phyloP scores from a whole-genome alignment of 1,140 invertebrate genomes.

The Archivesica marissinica region DNA sequence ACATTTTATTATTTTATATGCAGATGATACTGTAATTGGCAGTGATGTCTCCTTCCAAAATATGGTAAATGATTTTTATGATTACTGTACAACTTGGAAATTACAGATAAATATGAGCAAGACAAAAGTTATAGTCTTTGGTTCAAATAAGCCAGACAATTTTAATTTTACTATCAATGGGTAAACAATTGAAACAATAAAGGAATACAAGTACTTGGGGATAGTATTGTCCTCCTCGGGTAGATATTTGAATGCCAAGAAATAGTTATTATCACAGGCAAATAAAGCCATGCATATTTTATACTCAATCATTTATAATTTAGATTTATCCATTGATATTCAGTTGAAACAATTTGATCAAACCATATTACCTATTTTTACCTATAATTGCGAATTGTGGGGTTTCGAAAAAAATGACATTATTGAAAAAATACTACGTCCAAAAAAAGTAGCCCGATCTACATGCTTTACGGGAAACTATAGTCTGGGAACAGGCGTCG shows the following conservation, averaged over 20 bases:
- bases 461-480: neutral
- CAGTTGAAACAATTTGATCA: constrained; percentile 14
- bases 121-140: neutral
- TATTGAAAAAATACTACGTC: neutral
- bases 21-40: neutral
- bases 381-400: neutral
- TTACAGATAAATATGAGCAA: neutral
- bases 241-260: neutral
- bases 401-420: too few species aligned
- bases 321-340: constrained; percentile 2
- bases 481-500: too few species aligned
- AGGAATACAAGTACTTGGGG: too few species aligned
- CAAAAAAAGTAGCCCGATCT: neutral
- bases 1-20: too few species aligned
- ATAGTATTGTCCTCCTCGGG: too few species aligned
- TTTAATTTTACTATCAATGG: too few species aligned
- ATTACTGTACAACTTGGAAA: neutral
- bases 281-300: neutral
- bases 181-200: too few species aligned
- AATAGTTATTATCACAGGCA: neutral
- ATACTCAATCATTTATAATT: neutral
- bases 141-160: too few species aligned
- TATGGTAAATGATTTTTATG: neutral
- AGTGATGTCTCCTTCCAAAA: neutral
- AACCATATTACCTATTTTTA: constrained; percentile 12